A percentile compares a stretch with the other conserved stretches of the same genome.
These are phyloP conservation scores for Julus scanicus DNA, from an alignment of 2,888 invertebrate species.

Conservation along the genomic window DNA sequence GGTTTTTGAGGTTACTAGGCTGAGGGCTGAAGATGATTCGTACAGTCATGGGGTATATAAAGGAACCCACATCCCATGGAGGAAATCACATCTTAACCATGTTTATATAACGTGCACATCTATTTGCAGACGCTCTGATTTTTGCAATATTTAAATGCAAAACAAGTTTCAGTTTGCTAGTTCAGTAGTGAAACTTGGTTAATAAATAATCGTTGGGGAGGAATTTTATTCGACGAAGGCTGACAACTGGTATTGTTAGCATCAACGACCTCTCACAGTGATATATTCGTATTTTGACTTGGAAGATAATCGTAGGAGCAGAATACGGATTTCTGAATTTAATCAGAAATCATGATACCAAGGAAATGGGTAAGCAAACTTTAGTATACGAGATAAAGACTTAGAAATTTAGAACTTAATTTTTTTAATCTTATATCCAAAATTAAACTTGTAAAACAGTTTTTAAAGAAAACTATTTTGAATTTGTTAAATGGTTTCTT, in stretches of 20 bases:
- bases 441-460: no score
- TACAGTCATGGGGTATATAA: slow-evolving; percentile 16
- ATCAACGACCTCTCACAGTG: not conserved
- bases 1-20: slow-evolving; percentile 33
- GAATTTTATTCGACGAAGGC: not conserved
- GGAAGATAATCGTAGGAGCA: not conserved
- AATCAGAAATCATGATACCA: slow-evolving; percentile 1
- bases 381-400: no score
- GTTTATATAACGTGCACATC: slow-evolving; percentile 15
- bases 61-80: slow-evolving; percentile 10
- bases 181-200: not conserved
- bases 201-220: not conserved
- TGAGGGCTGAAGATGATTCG: slow-evolving; percentile 33
- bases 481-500: no score
- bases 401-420: no score
- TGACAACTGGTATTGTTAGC: not conserved
- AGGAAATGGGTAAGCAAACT: not conserved
- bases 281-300: not conserved
- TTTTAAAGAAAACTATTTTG: no score
- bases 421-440: no score
- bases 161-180: not conserved
- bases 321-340: not conserved
- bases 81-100: slow-evolving; percentile 18
- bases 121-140: slow-evolving; percentile 10
- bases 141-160: not conserved